Evolutionary conservation across 2,888 invertebrate genomes (phyloP), one percentile per base, ranked within the genome.

Genomic region (Hyposoter didymator): DNA sequence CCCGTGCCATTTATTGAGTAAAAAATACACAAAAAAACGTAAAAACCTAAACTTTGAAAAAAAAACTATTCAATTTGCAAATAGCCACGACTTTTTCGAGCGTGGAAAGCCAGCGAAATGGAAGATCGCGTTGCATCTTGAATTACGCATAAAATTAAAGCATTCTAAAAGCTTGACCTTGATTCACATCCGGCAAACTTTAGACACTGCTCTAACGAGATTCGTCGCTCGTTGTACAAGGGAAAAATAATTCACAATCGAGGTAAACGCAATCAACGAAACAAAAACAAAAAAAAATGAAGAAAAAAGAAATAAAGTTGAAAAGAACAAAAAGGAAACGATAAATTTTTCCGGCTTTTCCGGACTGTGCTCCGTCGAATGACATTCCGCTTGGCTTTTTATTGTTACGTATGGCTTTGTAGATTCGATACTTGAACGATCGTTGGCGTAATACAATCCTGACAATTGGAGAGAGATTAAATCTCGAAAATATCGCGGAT

Each of bases 131-230:
- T 35, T 32, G 79, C 78, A 82, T 88, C 84, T 89, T 85, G 78
- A 82, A 86, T 90, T 89, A 88, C 87, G 84, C 81, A 78, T 81
- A 83, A 67, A 81, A 87, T 88, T 79, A 73, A 80, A 75, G 43
- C 67, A 72, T 78, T 78, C 79, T 83, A 83, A 78, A 78, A 79
- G 76, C 73, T 78, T 72, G 87, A 87, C 89, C 90, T 90, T 88
- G 88, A 82, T 67, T 59, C 32, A 76, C 88, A 84, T 89, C 87
- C 89, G 89, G 88, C 76, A 89, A 88, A 88, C 80, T 80, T 69
- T 69, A 82, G 79, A 85, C 82, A 85, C 82, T 19, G 19, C 6
- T 74, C 19, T 55, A 67, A 69, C 70, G 49, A 45, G 39, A 70
- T 45, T 45, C 49, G 45, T 32, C 17, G 28, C 32, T 19, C 22